phyloP scores from a whole-genome alignment of 2,113 vertebrate species.

The Elanoides forficatus region DNA sequence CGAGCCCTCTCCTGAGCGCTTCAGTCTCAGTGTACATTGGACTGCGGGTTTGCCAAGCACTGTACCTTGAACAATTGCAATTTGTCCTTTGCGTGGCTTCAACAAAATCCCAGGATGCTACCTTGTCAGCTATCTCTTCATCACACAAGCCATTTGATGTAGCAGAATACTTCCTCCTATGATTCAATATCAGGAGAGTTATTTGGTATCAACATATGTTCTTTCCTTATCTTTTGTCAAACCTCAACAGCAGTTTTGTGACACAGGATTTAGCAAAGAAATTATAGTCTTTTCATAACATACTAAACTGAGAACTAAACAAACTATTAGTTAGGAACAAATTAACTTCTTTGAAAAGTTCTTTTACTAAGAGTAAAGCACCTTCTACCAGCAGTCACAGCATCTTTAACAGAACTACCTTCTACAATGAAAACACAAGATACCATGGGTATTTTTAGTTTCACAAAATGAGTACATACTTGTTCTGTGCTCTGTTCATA shows the following conservation, averaged over 20 bases:
- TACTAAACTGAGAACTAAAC: neutral
- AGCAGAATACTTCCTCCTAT: constrained; percentile 91
- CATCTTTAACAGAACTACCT: neutral
- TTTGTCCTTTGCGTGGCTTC: constrained; percentile 88
- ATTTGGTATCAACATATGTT: neutral
- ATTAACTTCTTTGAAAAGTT: neutral
- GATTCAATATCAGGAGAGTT: constrained; percentile 42
- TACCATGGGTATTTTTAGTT: neutral
- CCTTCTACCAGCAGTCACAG: neutral
- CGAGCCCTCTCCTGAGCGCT: constrained; percentile 5
- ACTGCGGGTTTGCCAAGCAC: neutral
- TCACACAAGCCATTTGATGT: constrained; percentile 87
- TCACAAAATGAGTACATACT: constrained; percentile 76
- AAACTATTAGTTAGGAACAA: neutral
- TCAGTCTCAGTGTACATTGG: neutral
- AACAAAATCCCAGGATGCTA: constrained; percentile 92
- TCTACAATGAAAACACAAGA: neutral
- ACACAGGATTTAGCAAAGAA: neutral
- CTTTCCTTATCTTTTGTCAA: constrained; percentile 7
- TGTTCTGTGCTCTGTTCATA: constrained; percentile 95
- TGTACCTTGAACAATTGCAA: constrained; percentile 93
- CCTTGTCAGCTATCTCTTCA: constrained; percentile 82
- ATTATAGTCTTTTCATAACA: neutral
- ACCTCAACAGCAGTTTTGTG: neutral
- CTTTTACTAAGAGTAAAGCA: neutral